These are phyloP conservation scores for Nycticebus coucang DNA, from an alignment of 2,113 vertebrate species.

Conservation along the genomic window DNA sequence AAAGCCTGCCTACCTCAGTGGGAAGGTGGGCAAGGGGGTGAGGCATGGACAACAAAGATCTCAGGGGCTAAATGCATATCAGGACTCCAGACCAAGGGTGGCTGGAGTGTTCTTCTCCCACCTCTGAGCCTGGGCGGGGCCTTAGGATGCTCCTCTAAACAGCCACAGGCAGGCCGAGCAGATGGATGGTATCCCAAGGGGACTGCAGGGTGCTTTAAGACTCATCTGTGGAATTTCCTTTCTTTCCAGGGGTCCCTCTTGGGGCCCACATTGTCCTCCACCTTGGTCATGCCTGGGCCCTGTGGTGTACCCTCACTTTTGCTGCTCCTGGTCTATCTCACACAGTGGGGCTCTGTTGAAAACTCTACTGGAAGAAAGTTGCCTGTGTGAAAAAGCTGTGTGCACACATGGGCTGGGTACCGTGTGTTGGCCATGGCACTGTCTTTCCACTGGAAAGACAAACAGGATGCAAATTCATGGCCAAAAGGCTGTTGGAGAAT, in stretches of 20 bases:
- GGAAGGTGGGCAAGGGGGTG: background rate
- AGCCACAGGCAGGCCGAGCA: background rate
- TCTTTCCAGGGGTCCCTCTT: background rate
- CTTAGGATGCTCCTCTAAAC: background rate
- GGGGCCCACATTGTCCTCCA: background rate
- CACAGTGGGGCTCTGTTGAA: too few relatives aligned
- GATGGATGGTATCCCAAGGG: background rate
- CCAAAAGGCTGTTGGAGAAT: background rate
- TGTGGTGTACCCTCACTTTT: background rate
- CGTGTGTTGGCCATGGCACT: background rate
- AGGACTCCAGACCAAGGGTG: too few relatives aligned
- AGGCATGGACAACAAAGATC: background rate
- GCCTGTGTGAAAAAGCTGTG: background rate
- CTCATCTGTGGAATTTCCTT: background rate
- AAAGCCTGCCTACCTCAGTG: background rate
- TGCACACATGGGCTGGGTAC: background rate
- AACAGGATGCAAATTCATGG: too few relatives aligned
- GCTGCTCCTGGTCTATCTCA: background rate
- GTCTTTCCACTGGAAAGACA: background rate
- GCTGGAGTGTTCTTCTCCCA: background rate
- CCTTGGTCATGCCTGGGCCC: background rate
- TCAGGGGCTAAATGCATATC: fast-evolving
- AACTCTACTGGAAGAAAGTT: background rate
- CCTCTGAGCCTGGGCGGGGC: background rate
- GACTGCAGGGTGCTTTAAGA: background rate